These are phyloP conservation scores for Lindbergichthys nudifrons DNA, from an alignment of 2,797 vertebrate species.

Conservation along the genomic window DNA sequence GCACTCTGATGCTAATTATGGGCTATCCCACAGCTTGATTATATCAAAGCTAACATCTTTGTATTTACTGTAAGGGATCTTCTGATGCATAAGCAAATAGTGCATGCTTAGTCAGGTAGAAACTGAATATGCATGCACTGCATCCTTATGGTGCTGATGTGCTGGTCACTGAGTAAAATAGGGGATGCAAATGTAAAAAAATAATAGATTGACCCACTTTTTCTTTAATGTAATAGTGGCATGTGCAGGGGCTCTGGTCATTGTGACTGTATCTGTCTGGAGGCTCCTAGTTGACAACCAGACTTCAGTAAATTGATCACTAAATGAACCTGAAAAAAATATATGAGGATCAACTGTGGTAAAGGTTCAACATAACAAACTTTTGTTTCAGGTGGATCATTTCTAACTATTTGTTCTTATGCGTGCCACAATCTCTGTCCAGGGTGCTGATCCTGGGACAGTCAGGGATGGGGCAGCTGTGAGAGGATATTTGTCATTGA, in stretches of 20 bases:
- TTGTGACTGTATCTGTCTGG: not conserved
- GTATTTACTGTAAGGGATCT: slow-evolving; percentile 6
- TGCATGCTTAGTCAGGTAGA: no score
- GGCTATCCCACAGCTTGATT: slow-evolving; percentile 12
- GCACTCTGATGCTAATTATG: slow-evolving; percentile 15
- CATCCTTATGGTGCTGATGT: slow-evolving; percentile 13
- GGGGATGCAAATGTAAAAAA: slow-evolving; percentile 1
- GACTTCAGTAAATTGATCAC: not conserved
- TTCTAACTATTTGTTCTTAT: slow-evolving; percentile 40
- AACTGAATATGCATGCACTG: slow-evolving; percentile 4
- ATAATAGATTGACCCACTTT: not conserved
- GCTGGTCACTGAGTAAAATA: slow-evolving; percentile 10
- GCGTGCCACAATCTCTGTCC: slow-evolving; percentile 62
- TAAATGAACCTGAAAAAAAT: not conserved
- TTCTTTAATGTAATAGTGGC: not conserved
- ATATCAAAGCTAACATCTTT: slow-evolving; percentile 23
- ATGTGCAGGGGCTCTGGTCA: not conserved
- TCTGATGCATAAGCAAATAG: not conserved
- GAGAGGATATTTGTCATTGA: slow-evolving; percentile 18
- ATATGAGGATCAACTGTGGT: not conserved
- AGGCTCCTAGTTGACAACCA: not conserved
- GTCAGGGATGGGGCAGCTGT: slow-evolving; percentile 15
- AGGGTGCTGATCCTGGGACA: slow-evolving; percentile 70
- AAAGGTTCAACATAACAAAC: not conserved
- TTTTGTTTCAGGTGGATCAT: slow-evolving; percentile 26